Percentiles rank a stretch among this genome's conserved stretches.
Evolutionary conservation across 2,797 vertebrate genomes (phyloP).

Genomic region (Cheracebus regulus): DNA sequence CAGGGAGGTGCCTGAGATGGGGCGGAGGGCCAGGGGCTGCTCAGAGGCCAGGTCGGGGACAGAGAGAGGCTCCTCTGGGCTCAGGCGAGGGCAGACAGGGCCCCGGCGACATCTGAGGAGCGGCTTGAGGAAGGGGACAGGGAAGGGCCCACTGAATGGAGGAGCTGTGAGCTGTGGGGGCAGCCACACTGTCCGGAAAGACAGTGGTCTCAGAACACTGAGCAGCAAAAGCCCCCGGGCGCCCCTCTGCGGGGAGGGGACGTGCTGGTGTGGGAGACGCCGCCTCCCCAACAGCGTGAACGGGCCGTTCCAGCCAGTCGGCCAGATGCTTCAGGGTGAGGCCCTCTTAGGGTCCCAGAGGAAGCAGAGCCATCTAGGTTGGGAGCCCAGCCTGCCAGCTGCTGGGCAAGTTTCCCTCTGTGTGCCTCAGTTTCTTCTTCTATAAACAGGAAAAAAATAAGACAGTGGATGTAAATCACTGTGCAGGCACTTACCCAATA

Average conservation of each 20-base stretch:
- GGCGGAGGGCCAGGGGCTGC: background rate
- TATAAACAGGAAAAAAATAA: background rate
- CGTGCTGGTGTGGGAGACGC: background rate
- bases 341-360: background rate
- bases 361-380: background rate
- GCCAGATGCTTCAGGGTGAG: background rate
- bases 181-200: background rate
- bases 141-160: background rate
- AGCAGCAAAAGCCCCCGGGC: background rate
- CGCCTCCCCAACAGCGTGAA: background rate
- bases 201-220: background rate
- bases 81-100: background rate
- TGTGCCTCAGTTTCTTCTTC: background rate
- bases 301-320: fast-evolving
- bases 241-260: background rate
- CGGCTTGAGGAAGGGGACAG: background rate
- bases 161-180: background rate
- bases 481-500: background rate
- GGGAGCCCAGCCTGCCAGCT: background rate
- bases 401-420: background rate
- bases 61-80: background rate
- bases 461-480: background rate
- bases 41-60: background rate
- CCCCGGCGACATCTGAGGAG: background rate
- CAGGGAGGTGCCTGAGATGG: background rate